Conservation (phyloP, 2,888 invertebrate species). For the Barypeithes pellucidus region DNA sequence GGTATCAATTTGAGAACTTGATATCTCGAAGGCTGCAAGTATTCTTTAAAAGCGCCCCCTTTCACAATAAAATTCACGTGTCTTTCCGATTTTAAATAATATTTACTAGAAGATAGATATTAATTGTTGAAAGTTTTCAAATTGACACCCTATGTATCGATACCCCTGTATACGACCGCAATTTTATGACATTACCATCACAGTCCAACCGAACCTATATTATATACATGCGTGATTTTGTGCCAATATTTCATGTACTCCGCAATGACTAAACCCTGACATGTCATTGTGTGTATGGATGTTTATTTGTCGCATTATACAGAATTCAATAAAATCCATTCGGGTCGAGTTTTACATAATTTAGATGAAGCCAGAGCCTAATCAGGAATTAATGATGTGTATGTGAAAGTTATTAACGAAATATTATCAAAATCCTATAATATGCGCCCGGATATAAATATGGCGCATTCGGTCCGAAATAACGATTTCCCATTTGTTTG, state of each 20-base stretch:
- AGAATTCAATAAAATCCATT: constrained; percentile 25
- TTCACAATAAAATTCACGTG: no score
- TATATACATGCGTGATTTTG: background rate
- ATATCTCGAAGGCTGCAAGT: no score
- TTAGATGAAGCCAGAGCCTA: constrained; percentile 31
- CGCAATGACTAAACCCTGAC: background rate
- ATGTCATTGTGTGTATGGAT: background rate
- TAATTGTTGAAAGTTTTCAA: no score
- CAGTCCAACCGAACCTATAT: background rate
- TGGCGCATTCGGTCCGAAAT: constrained; percentile 11
- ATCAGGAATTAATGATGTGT: constrained; percentile 35
- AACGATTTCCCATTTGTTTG: background rate
- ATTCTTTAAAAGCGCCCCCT: no score
- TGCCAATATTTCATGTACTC: background rate
- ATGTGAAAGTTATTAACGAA: constrained; percentile 33
- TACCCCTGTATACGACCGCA: no score
- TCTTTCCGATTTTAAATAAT: no score
- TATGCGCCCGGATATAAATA: background rate
- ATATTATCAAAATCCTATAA: constrained; percentile 19
- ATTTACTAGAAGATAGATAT: no score
- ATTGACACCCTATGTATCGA: no score
- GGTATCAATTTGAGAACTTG: no score
- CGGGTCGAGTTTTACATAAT: constrained; percentile 36
- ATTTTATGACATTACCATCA: no score
- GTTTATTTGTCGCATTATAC: constrained; percentile 2